A percentile compares a stretch with the other conserved stretches of the same genome.
phyloP scores from a whole-genome alignment of 1,140 invertebrate genomes.

The Macrobrachium nipponense region DNA sequence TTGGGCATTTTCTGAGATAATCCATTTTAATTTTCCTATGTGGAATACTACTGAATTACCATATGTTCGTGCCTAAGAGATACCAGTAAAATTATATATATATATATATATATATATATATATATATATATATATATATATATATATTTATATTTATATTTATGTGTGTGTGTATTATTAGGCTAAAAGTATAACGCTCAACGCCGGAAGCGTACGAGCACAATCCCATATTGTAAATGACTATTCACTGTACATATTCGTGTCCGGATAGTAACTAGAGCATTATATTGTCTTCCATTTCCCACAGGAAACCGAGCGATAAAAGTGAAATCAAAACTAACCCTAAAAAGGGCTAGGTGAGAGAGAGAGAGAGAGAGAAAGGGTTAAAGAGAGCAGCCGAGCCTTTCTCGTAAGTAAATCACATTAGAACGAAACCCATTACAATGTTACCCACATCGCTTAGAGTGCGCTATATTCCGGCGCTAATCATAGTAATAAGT shows the following conservation, averaged over 20 bases:
- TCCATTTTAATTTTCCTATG: no score
- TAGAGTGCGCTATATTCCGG: no score
- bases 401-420: not conserved
- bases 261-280: no score
- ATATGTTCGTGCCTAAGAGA: no score
- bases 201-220: no score
- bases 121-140: constrained; percentile 13
- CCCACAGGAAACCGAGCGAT: not conserved
- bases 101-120: not conserved
- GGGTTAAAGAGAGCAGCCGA: not conserved
- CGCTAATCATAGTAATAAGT: no score
- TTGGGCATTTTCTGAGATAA: no score
- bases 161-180: not conserved
- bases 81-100: not conserved
- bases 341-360: not conserved
- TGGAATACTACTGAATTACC: no score
- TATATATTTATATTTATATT: constrained; percentile 6
- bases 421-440: no score
- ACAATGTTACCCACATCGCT: no score
- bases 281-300: not conserved
- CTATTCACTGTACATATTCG: no score
- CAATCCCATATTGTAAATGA: no score
- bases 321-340: not conserved
- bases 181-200: not conserved
- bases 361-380: not conserved